A percentile compares a stretch with the other conserved stretches of the same genome.
Conservation (phyloP, 1,140 invertebrate species). For the Aphelinus atriplicis region DNA sequence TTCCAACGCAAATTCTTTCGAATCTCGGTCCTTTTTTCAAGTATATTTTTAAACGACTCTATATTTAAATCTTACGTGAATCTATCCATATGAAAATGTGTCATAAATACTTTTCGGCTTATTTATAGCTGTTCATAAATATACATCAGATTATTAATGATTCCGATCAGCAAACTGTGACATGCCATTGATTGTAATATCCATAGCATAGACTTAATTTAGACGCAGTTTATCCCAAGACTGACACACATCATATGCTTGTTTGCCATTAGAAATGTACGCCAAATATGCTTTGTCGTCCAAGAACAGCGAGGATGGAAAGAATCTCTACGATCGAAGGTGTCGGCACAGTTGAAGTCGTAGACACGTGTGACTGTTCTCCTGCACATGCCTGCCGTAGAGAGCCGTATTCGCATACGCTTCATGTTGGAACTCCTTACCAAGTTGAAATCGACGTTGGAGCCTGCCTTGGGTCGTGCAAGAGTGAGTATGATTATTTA, state of each 20-base stretch:
- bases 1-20: too few relatives aligned
- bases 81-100: conserved; percentile 13
- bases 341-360: conserved; percentile 59
- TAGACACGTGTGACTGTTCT: conserved; percentile 65
- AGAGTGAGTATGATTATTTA: conserved; percentile 14
- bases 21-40: too few relatives aligned
- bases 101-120: conserved; percentile 25
- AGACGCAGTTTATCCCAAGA: too few relatives aligned
- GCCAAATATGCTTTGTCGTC: conserved; percentile 56
- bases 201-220: too few relatives aligned
- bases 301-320: conserved; percentile 58
- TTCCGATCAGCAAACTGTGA: too few relatives aligned
- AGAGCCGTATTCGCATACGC: conserved; percentile 56
- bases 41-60: conserved; percentile 28
- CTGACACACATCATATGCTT: too few relatives aligned
- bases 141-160: too few relatives aligned
- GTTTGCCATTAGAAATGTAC: conserved; percentile 57
- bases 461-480: conserved; percentile 58
- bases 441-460: conserved; percentile 65
- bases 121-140: conserved; percentile 14
- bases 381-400: conserved; percentile 57
- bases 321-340: conserved; percentile 64
- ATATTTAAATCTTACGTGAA: conserved; percentile 35
- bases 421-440: conserved; percentile 65
- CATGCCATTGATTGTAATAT: too few relatives aligned